A percentile compares a stretch with the other conserved stretches of the same genome.
phyloP scores from a whole-genome alignment of 2,888 invertebrate species.

The Folsomia manolachei region DNA sequence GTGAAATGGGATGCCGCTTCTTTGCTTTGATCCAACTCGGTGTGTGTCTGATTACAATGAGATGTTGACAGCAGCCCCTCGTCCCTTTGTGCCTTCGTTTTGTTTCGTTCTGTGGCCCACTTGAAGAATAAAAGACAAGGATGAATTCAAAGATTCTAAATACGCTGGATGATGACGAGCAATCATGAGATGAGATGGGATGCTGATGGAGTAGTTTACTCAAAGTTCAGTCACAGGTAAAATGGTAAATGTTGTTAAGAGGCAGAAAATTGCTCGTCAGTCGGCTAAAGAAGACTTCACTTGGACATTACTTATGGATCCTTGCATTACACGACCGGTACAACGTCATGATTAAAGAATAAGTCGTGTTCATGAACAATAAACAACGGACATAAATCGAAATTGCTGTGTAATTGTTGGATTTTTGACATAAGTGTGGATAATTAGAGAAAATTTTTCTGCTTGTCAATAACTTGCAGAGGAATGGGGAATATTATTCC shows the following conservation, averaged over 20 bases:
- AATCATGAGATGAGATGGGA: background rate
- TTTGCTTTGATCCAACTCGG: conserved; percentile 1
- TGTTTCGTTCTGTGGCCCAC: background rate
- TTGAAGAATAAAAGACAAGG: background rate
- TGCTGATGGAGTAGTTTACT: background rate
- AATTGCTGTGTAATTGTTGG: conserved; percentile 8
- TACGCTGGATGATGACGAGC: conserved; percentile 3
- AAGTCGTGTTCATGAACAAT: conserved; percentile 15
- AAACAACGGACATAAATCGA: conserved; percentile 12
- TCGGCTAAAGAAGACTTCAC: background rate
- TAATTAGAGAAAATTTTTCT: conserved; percentile 14
- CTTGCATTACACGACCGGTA: background rate
- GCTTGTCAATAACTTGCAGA: conserved; percentile 14
- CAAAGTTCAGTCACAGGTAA: too few relatives aligned
- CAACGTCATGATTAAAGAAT: background rate
- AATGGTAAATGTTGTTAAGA: background rate
- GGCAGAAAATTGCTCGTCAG: background rate
- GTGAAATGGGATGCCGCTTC: background rate
- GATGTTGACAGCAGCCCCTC: conserved; percentile 12
- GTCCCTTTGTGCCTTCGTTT: background rate
- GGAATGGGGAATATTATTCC: background rate
- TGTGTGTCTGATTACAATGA: conserved; percentile 18
- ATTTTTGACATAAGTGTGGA: background rate
- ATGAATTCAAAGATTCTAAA: background rate
- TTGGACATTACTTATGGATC: background rate